These are phyloP conservation scores for Neolamprologus cancellatus DNA, from an alignment of 2,113 vertebrate species.

Conservation along the genomic window DNA sequence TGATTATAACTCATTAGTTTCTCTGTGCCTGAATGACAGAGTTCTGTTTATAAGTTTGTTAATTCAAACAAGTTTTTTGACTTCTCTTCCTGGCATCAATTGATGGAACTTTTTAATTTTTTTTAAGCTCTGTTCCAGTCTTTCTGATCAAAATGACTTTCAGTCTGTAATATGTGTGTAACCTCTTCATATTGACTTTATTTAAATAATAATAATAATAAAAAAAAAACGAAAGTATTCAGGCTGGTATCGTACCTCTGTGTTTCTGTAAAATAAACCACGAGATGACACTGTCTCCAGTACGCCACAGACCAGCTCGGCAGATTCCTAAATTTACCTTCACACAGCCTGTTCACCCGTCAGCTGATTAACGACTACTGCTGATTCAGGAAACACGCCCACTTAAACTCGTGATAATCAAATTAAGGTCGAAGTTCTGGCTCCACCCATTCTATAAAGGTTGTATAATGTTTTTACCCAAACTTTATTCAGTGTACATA, in stretches of 20 bases:
- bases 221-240: neutral
- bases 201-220: neutral
- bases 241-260: neutral
- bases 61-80: neutral
- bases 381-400: neutral
- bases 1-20: neutral
- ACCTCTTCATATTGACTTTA: neutral
- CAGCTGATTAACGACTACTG: neutral
- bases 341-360: neutral
- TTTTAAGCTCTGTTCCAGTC: neutral
- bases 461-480: neutral
- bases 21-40: neutral
- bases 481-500: neutral
- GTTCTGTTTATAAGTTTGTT: neutral
- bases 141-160: neutral
- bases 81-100: neutral
- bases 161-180: neutral
- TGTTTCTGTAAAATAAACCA: neutral
- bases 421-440: neutral
- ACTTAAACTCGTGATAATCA: neutral
- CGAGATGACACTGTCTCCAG: neutral
- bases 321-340: neutral
- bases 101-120: neutral
- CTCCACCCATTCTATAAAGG: neutral
- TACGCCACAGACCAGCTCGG: neutral